Percentiles rank a stretch among this genome's conserved stretches.
Evolutionary conservation across 2,113 vertebrate genomes (phyloP).

Genomic region (Nestor notabilis): DNA sequence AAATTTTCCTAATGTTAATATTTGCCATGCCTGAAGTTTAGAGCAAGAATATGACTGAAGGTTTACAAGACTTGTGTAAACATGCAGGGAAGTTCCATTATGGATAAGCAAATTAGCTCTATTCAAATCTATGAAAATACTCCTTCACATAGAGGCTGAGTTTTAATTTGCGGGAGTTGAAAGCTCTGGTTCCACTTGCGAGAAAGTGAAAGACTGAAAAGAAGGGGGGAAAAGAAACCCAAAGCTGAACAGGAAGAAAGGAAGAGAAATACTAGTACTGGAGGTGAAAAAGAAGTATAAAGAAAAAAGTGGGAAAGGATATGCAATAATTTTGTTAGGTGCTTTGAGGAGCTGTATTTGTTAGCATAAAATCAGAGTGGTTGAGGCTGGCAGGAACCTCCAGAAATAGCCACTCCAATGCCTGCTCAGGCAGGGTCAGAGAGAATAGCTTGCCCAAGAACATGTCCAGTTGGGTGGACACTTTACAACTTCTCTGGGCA

Average conservation of each 20-base stretch:
- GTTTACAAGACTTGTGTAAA: neutral
- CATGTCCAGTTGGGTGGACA: neutral
- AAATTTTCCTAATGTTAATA: neutral
- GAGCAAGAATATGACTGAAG: neutral
- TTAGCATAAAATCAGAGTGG: neutral
- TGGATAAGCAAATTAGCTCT: neutral
- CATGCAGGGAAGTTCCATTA: neutral
- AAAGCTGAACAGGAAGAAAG: neutral
- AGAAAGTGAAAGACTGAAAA: neutral
- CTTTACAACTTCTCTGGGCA: neutral
- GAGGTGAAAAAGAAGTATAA: neutral
- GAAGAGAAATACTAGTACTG: neutral
- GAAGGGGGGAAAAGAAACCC: neutral
- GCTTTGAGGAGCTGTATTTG: neutral
- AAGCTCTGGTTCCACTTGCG: neutral
- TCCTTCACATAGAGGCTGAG: neutral
- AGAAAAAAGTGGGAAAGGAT: neutral
- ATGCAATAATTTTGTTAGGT: neutral
- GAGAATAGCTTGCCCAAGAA: neutral
- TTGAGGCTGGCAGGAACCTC: neutral
- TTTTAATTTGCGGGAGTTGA: neutral
- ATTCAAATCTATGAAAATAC: neutral
- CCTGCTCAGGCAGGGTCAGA: neutral
- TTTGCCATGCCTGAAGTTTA: neutral
- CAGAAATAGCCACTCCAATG: neutral